Conservation (phyloP, 2,797 vertebrate species). For the Eutrigla gurnardus region DNA sequence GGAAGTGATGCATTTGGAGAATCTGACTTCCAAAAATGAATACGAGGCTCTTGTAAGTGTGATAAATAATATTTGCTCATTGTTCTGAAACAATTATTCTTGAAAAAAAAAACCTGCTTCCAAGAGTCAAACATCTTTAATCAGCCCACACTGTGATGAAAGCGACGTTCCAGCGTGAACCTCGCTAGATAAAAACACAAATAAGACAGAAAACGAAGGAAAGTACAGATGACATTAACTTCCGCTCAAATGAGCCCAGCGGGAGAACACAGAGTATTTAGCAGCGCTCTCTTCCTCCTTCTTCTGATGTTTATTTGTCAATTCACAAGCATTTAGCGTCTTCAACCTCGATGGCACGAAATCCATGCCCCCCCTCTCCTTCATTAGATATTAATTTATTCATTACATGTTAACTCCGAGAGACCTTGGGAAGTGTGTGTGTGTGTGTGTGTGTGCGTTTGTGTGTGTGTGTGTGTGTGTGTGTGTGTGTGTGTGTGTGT, state of each 20-base stretch:
- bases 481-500: too few species aligned
- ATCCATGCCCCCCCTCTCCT: constrained; percentile 46
- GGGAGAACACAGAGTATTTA: constrained; percentile 75
- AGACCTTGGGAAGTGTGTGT: constrained; percentile 73
- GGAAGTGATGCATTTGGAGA: too few species aligned
- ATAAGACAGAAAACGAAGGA: constrained; percentile 61
- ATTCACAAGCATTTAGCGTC: constrained; percentile 68
- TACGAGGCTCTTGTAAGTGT: constrained; percentile 5
- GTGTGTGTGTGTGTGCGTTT: too few species aligned
- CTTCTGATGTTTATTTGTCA: constrained; percentile 79
- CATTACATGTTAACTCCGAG: constrained; percentile 87
- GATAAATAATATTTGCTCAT: constrained; percentile 24
- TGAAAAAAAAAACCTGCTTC: constrained; percentile 18
- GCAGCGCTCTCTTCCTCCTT: constrained; percentile 61
- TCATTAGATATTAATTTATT: constrained; percentile 89
- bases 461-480: neutral
- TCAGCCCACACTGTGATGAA: constrained; percentile 71
- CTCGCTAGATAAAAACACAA: constrained; percentile 61
- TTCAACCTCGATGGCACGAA: constrained; percentile 48
- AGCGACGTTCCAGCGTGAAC: constrained; percentile 54
- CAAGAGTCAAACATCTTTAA: constrained; percentile 63
- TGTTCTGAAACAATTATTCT: constrained; percentile 46
- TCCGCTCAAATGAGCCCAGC: constrained; percentile 75
- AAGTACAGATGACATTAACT: constrained; percentile 76
- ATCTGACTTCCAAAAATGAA: constrained; percentile 2